Conservation (phyloP, 2,888 invertebrate genomes). For the Rotaria sp. region DNA sequence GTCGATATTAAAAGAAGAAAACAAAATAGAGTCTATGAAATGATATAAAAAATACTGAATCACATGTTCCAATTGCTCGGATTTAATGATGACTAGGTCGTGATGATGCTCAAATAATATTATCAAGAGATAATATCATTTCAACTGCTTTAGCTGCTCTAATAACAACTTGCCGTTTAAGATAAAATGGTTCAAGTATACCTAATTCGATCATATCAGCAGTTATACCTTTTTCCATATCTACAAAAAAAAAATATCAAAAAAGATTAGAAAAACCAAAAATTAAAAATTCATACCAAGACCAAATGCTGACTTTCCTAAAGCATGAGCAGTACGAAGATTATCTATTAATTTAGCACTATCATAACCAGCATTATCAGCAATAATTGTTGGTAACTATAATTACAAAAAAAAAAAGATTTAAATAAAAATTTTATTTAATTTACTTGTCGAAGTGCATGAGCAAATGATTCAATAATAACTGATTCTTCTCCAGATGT, state of each 20-base stretch:
- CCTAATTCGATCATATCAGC: constrained; percentile 84
- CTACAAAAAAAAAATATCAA: constrained; percentile 58
- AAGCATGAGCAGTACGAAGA: constrained; percentile 79
- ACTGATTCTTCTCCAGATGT: constrained; percentile 93
- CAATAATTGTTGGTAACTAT: constrained; percentile 87
- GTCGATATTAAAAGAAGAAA: not conserved
- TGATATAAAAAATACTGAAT: not conserved
- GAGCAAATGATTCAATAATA: constrained; percentile 88
- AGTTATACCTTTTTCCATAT: constrained; percentile 78
- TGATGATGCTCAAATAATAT: constrained; percentile 74
- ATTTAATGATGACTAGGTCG: constrained; percentile 61
- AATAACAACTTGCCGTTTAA: constrained; percentile 85
- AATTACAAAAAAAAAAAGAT: too few species aligned
- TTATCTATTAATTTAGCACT: constrained; percentile 87
- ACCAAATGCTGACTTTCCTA: constrained; percentile 70
- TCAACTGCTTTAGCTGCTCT: constrained; percentile 94
- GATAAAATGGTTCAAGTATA: constrained; percentile 90
- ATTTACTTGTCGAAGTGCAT: constrained; percentile 63
- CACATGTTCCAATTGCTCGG: too few species aligned
- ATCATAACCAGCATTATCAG: constrained; percentile 97
- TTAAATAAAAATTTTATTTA: not conserved
- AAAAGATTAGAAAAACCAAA: not conserved
- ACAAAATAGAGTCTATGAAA: not conserved
- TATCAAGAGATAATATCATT: constrained; percentile 95
- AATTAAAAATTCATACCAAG: constrained; percentile 67